Percentiles rank a stretch among this genome's conserved stretches.
Conservation (phyloP, 1,140 invertebrate species). For the Kradibia gibbosae region DNA sequence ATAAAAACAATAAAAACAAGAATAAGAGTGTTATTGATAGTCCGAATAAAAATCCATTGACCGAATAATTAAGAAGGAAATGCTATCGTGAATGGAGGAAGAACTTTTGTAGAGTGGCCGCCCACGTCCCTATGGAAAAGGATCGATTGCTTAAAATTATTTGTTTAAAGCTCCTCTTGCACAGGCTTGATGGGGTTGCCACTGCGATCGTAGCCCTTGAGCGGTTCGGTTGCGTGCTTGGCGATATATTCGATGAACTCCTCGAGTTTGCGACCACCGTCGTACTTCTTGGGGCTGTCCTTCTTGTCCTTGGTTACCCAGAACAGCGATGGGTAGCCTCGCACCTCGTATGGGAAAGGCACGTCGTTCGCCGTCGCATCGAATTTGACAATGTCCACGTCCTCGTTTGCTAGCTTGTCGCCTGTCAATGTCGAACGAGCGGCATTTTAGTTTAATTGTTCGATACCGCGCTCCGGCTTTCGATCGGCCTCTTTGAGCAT, state of each 20-base stretch:
- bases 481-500: no score
- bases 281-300: conserved; percentile 89
- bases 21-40: neutral
- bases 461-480: no score
- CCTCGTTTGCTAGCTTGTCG: conserved; percentile 90
- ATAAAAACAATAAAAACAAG: neutral
- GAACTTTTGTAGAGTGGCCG: neutral
- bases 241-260: conserved; percentile 98
- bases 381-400: conserved; percentile 96
- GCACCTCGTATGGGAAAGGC: conserved; percentile 91
- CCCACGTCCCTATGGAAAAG: neutral
- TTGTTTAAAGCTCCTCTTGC: conserved; percentile 80
- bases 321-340: conserved; percentile 97
- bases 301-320: conserved; percentile 93
- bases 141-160: neutral
- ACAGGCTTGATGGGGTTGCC: conserved; percentile 83
- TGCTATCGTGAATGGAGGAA: conserved; percentile 25
- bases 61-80: neutral
- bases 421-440: conserved; percentile 75
- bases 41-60: no score
- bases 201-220: conserved; percentile 90
- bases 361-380: conserved; percentile 99
- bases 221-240: conserved; percentile 89
- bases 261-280: conserved; percentile 94
- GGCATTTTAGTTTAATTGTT: no score